Percentiles rank a stretch among this genome's conserved stretches.
Conservation (phyloP, 2,113 vertebrate species). For the Lamprotornis superbus region DNA sequence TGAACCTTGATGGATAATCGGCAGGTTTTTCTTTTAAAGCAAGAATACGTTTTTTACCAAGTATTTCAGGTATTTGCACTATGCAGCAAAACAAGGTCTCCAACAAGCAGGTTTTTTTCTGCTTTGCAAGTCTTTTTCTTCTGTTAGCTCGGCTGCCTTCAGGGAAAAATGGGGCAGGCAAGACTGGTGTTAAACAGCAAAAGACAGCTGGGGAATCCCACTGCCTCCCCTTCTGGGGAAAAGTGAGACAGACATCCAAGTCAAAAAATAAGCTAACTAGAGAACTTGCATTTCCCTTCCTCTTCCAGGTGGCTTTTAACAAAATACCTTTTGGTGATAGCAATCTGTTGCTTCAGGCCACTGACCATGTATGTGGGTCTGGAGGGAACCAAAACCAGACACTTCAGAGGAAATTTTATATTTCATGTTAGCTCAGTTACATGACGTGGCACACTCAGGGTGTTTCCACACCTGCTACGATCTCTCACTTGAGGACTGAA, state of each 20-base stretch:
- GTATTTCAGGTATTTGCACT: not conserved
- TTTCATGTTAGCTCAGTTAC: not conserved
- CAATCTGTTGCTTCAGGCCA: not conserved
- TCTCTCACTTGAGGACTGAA: not conserved
- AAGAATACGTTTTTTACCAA: not conserved
- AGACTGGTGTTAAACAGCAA: not conserved
- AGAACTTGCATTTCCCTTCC: not conserved
- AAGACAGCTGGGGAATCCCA: not conserved
- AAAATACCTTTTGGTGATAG: not conserved
- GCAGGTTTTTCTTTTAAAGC: not conserved
- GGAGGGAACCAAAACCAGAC: not conserved
- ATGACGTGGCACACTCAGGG: not conserved
- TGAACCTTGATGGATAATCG: not conserved
- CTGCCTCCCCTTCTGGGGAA: not conserved
- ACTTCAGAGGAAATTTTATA: not conserved
- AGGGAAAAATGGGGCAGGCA: not conserved
- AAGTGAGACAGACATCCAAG: not conserved
- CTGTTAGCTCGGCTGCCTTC: not conserved
- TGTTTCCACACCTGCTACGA: not conserved
- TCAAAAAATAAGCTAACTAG: not conserved
- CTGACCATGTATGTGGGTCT: not conserved
- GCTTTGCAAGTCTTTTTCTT: not conserved
- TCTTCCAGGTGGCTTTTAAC: not conserved
- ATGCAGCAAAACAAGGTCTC: not conserved
- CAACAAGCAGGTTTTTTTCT: not conserved